A percentile compares a stretch with the other conserved stretches of the same genome.
phyloP scores from a whole-genome alignment of 2,888 invertebrate species.

The Conchocele bisecta region DNA sequence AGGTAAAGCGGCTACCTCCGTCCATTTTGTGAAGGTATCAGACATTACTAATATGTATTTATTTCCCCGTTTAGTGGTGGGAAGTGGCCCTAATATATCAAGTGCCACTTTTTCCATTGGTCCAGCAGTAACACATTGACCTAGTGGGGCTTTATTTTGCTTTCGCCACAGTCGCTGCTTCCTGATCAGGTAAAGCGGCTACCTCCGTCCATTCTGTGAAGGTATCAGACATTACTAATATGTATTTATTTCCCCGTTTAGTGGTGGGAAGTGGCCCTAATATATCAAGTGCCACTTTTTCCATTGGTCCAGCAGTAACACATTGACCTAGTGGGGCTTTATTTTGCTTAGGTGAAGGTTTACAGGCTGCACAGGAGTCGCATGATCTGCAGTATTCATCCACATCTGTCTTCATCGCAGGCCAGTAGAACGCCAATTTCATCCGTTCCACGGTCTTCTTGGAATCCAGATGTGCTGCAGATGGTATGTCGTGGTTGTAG shows the following conservation, averaged over 20 bases:
- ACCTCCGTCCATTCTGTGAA: no score
- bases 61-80: not conserved
- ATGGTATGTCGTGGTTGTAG: slow-evolving; percentile 7
- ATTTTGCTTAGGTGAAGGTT: not conserved
- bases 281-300: no score
- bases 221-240: no score
- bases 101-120: not conserved
- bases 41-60: not conserved
- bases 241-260: no score
- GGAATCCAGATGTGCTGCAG: slow-evolving; percentile 18
- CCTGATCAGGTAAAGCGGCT: no score
- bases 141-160: not conserved
- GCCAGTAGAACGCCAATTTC: not conserved
- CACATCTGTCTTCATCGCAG: not conserved
- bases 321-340: no score
- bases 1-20: not conserved
- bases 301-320: no score
- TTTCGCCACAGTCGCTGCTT: no score
- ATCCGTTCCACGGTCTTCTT: slow-evolving; percentile 9
- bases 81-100: not conserved
- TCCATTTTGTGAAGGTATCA: not conserved
- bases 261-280: no score
- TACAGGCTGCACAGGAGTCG: not conserved
- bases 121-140: not conserved
- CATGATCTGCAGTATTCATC: not conserved